Conservation (phyloP, 1,140 invertebrate species). For the Latrodectus geometricus region DNA sequence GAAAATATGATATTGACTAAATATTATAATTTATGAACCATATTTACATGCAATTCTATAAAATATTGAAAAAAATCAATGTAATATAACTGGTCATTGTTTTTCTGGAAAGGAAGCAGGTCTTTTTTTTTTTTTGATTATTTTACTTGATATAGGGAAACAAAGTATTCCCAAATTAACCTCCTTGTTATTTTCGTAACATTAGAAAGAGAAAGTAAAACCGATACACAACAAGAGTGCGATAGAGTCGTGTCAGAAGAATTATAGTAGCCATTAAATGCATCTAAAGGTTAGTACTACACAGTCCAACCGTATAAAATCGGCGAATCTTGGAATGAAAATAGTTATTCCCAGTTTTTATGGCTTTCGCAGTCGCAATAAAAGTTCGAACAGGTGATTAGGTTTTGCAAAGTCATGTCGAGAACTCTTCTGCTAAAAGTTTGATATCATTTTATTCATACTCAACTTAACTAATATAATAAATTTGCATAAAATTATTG, state of each 20-base stretch:
- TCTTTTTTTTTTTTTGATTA: background rate
- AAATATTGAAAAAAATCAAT: background rate
- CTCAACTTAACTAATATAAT: too few species aligned
- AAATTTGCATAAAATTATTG: too few species aligned
- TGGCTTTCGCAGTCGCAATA: slow-evolving; percentile 45
- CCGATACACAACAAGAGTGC: background rate
- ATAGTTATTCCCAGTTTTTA: slow-evolving; percentile 51
- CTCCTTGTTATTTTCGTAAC: background rate
- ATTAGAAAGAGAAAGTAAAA: slow-evolving; percentile 20
- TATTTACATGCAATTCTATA: background rate
- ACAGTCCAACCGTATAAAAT: slow-evolving; percentile 37
- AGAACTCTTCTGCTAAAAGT: background rate
- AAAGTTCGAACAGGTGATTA: slow-evolving; percentile 55
- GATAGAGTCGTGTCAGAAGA: slow-evolving; percentile 13
- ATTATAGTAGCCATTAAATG: slow-evolving; percentile 44
- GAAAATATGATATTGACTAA: too few species aligned
- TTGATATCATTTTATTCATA: too few species aligned
- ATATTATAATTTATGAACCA: background rate
- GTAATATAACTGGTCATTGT: background rate
- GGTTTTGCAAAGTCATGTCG: slow-evolving; percentile 41
- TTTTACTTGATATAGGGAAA: background rate
- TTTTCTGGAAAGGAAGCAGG: background rate
- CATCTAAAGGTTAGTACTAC: slow-evolving; percentile 50
- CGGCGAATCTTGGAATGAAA: slow-evolving; percentile 34
- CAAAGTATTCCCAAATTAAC: slow-evolving; percentile 10